Percentiles rank a stretch among this genome's conserved stretches.
These are phyloP conservation scores for Cyprinella venusta DNA, from an alignment of 2,797 vertebrate species.

Conservation along the genomic window DNA sequence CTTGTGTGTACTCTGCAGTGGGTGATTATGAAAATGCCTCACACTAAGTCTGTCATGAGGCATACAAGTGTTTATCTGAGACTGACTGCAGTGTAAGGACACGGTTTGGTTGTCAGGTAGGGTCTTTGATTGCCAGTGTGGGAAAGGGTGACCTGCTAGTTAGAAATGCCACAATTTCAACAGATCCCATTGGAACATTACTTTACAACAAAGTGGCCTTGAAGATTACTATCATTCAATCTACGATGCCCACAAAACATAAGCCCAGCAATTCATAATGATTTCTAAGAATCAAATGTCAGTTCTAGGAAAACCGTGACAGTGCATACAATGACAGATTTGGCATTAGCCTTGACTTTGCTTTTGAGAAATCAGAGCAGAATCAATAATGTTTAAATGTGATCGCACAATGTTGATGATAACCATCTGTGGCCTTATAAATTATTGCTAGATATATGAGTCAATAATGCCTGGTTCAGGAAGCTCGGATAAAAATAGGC, in stretches of 20 bases:
- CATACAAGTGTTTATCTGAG: constrained; percentile 63
- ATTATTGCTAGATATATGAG: constrained; percentile 56
- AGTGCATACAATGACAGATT: constrained; percentile 4
- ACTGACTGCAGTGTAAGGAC: constrained; percentile 48
- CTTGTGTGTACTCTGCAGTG: constrained; percentile 73
- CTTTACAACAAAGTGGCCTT: not conserved
- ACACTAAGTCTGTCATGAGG: constrained; percentile 59
- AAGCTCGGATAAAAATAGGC: constrained; percentile 57
- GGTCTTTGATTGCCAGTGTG: constrained; percentile 23
- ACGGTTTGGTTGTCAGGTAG: constrained; percentile 31
- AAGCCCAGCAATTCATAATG: not conserved
- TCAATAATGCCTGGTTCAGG: constrained; percentile 37
- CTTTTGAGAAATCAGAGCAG: constrained; percentile 10
- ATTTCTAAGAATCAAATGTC: not conserved
- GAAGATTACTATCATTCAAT: not conserved
- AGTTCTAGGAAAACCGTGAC: constrained; percentile 3
- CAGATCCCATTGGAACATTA: not conserved
- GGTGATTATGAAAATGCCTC: constrained; percentile 74
- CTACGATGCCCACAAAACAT: not conserved
- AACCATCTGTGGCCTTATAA: constrained; percentile 50
- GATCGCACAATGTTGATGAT: constrained; percentile 51
- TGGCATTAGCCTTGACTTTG: constrained; percentile 16
- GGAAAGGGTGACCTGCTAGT: constrained; percentile 4
- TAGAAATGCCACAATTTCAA: not conserved
- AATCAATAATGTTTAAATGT: constrained; percentile 61